Evolutionary conservation across 2,113 vertebrate genomes (phyloP).

Genomic region (Carettochelys insculpta): DNA sequence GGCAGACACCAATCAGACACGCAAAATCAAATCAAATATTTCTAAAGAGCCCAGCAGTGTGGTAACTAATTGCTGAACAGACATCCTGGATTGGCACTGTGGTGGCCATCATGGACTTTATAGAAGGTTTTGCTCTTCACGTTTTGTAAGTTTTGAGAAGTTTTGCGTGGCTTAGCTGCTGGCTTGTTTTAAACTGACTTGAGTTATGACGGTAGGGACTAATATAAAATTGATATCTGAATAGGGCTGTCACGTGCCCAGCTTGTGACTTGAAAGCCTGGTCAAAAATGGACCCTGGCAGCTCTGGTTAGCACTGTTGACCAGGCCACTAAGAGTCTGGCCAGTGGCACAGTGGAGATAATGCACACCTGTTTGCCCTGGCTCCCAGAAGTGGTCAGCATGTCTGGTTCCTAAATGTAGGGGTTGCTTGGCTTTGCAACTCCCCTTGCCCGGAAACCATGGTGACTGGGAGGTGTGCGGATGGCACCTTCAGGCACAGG

Average conservation of each 20-base stretch:
- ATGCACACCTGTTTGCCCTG: no score
- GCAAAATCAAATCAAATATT: not conserved
- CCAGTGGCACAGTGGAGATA: no score
- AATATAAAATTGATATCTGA: conserved; percentile 15
- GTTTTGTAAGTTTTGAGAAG: conserved; percentile 25
- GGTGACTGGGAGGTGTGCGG: no score
- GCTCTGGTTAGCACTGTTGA: no score
- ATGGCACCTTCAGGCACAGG: no score
- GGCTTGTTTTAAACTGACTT: not conserved
- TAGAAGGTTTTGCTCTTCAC: not conserved
- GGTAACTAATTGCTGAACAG: not conserved
- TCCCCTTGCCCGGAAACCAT: no score
- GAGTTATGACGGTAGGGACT: not conserved
- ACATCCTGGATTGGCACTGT: not conserved
- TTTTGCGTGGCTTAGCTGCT: not conserved
- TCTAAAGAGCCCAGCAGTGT: not conserved
- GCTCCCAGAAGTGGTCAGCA: no score
- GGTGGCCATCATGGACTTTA: not conserved
- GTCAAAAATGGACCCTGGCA: no score
- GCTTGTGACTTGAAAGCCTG: no score
- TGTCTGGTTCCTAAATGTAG: no score
- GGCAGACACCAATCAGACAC: not conserved
- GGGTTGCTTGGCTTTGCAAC: no score
- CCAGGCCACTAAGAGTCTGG: no score
- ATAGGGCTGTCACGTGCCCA: not conserved